Evolutionary conservation across 92 coral and sea anemone species (phyloP).

Genomic region (Montipora capitata): DNA sequence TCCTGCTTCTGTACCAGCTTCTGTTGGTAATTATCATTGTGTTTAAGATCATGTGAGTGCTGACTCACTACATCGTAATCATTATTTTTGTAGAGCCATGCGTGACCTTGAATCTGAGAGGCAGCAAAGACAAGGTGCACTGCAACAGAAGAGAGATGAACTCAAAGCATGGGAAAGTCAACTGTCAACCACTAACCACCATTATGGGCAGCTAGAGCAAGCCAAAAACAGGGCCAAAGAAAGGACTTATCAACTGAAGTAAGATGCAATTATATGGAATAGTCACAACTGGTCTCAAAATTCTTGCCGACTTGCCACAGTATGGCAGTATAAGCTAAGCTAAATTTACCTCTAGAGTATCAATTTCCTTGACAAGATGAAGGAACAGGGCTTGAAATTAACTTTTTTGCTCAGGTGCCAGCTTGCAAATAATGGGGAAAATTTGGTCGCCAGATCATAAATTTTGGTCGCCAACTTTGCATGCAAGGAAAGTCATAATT

Average conservation of each 20-base stretch:
- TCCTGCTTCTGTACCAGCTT: too few relatives aligned
- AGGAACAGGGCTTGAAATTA: too few relatives aligned
- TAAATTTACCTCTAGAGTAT: too few relatives aligned
- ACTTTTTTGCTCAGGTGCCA: too few relatives aligned
- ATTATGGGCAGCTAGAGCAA: slow-evolving; percentile 90
- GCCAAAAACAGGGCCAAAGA: slow-evolving; percentile 82
- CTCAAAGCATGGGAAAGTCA: slow-evolving; percentile 87
- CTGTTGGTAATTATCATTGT: too few relatives aligned
- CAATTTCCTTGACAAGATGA: too few relatives aligned
- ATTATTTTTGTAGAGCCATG: slow-evolving; percentile 80
- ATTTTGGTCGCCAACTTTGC: too few relatives aligned
- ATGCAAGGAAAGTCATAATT: too few relatives aligned
- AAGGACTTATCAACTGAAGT: slow-evolving; percentile 87
- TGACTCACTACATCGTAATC: neutral
- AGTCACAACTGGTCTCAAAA: neutral
- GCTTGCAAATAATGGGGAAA: too few relatives aligned
- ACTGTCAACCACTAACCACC: slow-evolving; percentile 88
- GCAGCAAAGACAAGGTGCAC: slow-evolving; percentile 82
- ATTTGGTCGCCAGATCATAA: too few relatives aligned
- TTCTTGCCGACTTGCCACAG: neutral
- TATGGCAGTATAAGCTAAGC: too few relatives aligned
- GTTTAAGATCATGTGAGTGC: too few relatives aligned
- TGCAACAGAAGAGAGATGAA: slow-evolving; percentile 85
- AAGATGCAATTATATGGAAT: neutral
- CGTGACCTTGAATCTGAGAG: slow-evolving; percentile 95